These are phyloP conservation scores for Bombus ignitus DNA, from an alignment of 1,140 invertebrate genomes.

Conservation along the genomic window DNA sequence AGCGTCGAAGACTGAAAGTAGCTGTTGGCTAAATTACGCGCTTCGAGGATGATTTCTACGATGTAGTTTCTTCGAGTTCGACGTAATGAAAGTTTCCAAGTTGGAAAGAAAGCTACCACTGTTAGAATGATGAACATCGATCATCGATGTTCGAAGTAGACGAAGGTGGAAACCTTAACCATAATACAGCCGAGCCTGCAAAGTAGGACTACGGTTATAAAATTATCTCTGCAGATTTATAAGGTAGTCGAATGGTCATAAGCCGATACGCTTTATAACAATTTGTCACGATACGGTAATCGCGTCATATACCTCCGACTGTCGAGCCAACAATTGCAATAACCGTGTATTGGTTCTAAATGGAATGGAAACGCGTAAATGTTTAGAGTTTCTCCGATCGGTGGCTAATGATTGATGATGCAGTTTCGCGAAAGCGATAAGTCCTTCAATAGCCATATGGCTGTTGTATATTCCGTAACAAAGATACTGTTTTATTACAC, in stretches of 20 bases:
- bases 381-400: slow-evolving; percentile 40
- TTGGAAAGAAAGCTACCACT: not conserved
- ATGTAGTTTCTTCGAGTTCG: not conserved
- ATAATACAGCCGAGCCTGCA: not conserved
- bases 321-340: slow-evolving; percentile 30
- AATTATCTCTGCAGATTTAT: slow-evolving; percentile 29
- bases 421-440: slow-evolving; percentile 41
- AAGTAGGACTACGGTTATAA: slow-evolving; percentile 17
- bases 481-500: slow-evolving; percentile 6
- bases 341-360: not conserved
- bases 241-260: not conserved
- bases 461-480: slow-evolving; percentile 2
- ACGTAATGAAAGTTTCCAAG: not conserved
- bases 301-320: not conserved
- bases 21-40: slow-evolving; percentile 1
- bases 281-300: slow-evolving; percentile 42
- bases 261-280: slow-evolving; percentile 25
- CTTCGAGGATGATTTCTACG: not conserved
- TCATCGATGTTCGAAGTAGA: not conserved
- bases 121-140: not conserved
- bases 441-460: not conserved
- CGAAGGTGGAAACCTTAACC: no score
- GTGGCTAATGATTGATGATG: slow-evolving; percentile 41
- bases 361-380: slow-evolving; percentile 36
- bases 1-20: not conserved